Evolutionary conservation across 2,888 invertebrate species (phyloP).

Genomic region (Harmothoe impar): DNA sequence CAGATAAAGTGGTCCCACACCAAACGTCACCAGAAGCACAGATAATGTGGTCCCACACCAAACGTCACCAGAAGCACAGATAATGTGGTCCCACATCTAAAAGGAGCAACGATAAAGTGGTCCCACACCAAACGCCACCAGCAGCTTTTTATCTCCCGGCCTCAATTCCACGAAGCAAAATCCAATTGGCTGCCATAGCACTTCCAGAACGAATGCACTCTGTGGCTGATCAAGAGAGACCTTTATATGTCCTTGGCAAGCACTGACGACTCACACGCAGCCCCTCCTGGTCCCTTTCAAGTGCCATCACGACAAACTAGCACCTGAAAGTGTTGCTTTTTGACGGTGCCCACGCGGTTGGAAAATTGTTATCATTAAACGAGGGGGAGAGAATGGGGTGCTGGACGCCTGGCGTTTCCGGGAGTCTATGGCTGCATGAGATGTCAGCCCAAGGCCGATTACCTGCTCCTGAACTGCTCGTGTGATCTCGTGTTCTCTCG

Average conservation of each 20-base stretch:
- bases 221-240: constrained; percentile 5
- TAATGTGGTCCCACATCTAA: too few species aligned
- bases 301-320: constrained; percentile 46
- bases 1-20: too few species aligned
- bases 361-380: constrained; percentile 53
- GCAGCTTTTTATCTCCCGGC: background rate
- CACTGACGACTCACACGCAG: background rate
- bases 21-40: too few species aligned
- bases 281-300: constrained; percentile 22
- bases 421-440: constrained; percentile 25
- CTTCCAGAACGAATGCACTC: background rate
- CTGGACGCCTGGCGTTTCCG: background rate
- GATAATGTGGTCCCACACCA: too few species aligned
- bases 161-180: background rate
- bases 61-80: too few species aligned
- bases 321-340: constrained; percentile 41
- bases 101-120: constrained; percentile 8
- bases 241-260: constrained; percentile 12
- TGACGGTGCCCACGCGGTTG: constrained; percentile 33
- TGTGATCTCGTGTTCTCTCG: constrained; percentile 55
- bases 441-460: constrained; percentile 48
- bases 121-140: background rate
- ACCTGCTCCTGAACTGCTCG: constrained; percentile 1
- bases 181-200: background rate
- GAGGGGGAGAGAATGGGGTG: constrained; percentile 18